Conservation (phyloP, 2,888 invertebrate species). For the Asteroscopus sphinx region DNA sequence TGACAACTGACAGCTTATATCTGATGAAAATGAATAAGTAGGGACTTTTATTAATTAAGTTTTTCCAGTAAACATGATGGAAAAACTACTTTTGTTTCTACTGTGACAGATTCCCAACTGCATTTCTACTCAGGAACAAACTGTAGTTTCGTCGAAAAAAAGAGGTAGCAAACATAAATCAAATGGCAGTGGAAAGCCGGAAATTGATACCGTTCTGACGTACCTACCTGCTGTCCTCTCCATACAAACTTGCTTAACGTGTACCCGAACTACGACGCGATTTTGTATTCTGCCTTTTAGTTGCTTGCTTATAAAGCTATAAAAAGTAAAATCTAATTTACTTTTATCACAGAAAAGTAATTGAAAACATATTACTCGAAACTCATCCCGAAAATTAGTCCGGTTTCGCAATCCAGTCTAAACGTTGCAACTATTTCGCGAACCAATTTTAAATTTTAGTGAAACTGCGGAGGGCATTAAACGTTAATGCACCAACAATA, state of each 20-base stretch:
- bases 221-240: conserved; percentile 63
- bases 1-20: no score
- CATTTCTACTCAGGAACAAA: conserved; percentile 47
- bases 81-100: conserved; percentile 31
- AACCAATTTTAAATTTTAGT: conserved; percentile 84
- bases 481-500: conserved; percentile 87
- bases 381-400: conserved; percentile 66
- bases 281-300: conserved; percentile 31
- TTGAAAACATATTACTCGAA: conserved; percentile 51
- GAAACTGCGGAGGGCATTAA: conserved; percentile 79
- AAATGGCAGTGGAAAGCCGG: conserved; percentile 79
- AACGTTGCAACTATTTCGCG: conserved; percentile 75
- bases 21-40: no score
- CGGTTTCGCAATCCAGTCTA: conserved; percentile 69
- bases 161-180: conserved; percentile 80
- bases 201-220: conserved; percentile 83
- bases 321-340: conserved; percentile 43
- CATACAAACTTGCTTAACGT: conserved; percentile 62
- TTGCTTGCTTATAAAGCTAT: conserved; percentile 24
- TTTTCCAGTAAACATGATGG: no score
- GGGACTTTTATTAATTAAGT: no score
- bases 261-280: conserved; percentile 39
- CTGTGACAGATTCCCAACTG: conserved; percentile 39
- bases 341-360: conserved; percentile 51
- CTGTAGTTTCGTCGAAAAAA: conserved; percentile 66